Evolutionary conservation across 2,888 invertebrate species (phyloP).

Genomic region (Bimastos eiseni): DNA sequence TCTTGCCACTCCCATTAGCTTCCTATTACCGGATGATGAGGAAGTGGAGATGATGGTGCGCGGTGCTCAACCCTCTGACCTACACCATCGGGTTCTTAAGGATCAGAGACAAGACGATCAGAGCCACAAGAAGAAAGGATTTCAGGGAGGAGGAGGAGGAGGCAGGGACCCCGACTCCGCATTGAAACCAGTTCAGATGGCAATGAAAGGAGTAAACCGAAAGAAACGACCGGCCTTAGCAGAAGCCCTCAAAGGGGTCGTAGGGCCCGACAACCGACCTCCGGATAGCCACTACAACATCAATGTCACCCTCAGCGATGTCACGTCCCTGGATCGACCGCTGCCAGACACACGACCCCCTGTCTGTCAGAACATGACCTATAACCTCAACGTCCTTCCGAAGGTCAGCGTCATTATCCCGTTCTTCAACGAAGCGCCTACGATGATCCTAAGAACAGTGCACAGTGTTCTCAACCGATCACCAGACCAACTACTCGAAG

Average conservation of each 20-base stretch:
- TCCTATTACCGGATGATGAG: not conserved
- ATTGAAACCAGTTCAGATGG: not conserved
- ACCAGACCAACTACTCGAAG: slow-evolving; percentile 41
- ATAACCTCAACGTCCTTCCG: slow-evolving; percentile 38
- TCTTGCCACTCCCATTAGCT: not conserved
- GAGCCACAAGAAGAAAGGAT: not conserved
- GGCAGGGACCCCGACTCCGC: not conserved
- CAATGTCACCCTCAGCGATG: slow-evolving; percentile 46
- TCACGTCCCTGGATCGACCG: slow-evolving; percentile 43
- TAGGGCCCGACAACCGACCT: not conserved
- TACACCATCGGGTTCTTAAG: not conserved
- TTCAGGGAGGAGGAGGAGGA: not conserved
- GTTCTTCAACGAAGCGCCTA: slow-evolving; percentile 44
- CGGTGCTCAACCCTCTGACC: not conserved
- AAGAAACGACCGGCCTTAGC: slow-evolving; percentile 18
- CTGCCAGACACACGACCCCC: slow-evolving; percentile 45
- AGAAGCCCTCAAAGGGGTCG: slow-evolving; percentile 25
- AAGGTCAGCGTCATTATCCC: slow-evolving; percentile 44
- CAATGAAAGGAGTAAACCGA: not conserved
- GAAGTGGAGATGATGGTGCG: not conserved
- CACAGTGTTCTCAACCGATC: slow-evolving; percentile 44
- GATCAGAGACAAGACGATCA: not conserved
- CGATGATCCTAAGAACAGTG: slow-evolving; percentile 48
- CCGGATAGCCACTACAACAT: slow-evolving; percentile 39
- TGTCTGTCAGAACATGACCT: slow-evolving; percentile 37